Conservation (phyloP, 2,888 invertebrate species). For the Coecobrya sp. region DNA sequence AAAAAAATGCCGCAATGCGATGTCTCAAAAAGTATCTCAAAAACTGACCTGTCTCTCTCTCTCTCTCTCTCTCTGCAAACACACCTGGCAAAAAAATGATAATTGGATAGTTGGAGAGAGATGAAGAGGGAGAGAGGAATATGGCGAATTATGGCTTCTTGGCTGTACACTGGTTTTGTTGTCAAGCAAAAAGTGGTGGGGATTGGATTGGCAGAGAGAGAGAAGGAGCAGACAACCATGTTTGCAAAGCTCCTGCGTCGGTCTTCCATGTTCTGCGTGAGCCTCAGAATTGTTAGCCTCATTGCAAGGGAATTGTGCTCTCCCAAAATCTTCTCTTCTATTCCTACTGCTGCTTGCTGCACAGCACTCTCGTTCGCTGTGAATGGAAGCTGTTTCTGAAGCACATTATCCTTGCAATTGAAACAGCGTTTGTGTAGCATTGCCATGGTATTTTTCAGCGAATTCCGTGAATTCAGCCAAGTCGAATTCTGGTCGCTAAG, state of each 20-base stretch:
- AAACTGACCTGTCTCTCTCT: too few species aligned
- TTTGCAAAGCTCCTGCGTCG: neutral
- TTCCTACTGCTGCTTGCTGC: neutral
- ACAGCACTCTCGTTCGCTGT: neutral
- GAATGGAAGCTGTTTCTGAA: neutral
- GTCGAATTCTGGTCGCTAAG: slow-evolving; percentile 34
- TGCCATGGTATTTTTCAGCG: slow-evolving; percentile 29
- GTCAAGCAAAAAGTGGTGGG: too few species aligned
- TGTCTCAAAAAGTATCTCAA: too few species aligned
- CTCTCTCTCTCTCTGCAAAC: too few species aligned
- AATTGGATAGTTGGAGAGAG: too few species aligned
- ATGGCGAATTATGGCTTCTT: neutral
- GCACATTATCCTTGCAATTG: slow-evolving; percentile 3
- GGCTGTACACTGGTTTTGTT: too few species aligned
- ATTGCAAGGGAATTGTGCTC: neutral
- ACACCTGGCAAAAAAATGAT: too few species aligned
- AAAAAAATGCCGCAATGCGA: too few species aligned
- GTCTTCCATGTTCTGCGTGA: slow-evolving; percentile 37
- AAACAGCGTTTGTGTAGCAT: slow-evolving; percentile 29
- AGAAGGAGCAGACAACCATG: too few species aligned
- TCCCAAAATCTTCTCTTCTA: neutral
- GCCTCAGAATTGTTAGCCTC: slow-evolving; percentile 28
- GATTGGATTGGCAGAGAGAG: too few species aligned
- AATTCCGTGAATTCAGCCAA: too few species aligned
- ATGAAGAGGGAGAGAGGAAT: too few species aligned